Conservation (phyloP, 2,113 vertebrate genomes). For the Vulpes lagopus region DNA sequence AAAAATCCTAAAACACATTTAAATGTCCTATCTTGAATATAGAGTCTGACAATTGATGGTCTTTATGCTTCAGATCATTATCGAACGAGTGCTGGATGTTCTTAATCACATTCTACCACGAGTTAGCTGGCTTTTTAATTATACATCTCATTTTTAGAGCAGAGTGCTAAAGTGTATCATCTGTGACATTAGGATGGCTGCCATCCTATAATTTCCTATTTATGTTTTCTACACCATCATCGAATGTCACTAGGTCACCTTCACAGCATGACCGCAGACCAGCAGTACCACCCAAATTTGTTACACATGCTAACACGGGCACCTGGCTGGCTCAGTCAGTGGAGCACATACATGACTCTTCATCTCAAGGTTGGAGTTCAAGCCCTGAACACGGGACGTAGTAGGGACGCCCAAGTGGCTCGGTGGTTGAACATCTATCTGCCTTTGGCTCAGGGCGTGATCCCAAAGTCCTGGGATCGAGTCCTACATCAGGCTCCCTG, state of each 20-base stretch:
- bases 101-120: neutral
- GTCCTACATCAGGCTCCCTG: neutral
- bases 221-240: neutral
- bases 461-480: neutral
- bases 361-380: neutral
- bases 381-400: neutral
- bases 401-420: neutral
- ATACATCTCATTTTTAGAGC: no score
- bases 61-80: neutral
- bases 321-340: neutral
- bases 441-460: neutral
- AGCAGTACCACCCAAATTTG: neutral
- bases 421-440: neutral
- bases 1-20: neutral
- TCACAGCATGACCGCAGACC: neutral
- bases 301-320: neutral
- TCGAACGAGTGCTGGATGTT: neutral
- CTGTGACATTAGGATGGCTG: neutral
- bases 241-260: neutral
- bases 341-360: neutral
- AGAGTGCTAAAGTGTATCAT: neutral
- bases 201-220: neutral
- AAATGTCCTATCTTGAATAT: neutral
- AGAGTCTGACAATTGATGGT: neutral
- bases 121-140: neutral